A percentile compares a stretch with the other conserved stretches of the same genome.
phyloP scores from a whole-genome alignment of 30 jellyfish, hydroid and myxozoan genomes.

The Sanderia malayensis region DNA sequence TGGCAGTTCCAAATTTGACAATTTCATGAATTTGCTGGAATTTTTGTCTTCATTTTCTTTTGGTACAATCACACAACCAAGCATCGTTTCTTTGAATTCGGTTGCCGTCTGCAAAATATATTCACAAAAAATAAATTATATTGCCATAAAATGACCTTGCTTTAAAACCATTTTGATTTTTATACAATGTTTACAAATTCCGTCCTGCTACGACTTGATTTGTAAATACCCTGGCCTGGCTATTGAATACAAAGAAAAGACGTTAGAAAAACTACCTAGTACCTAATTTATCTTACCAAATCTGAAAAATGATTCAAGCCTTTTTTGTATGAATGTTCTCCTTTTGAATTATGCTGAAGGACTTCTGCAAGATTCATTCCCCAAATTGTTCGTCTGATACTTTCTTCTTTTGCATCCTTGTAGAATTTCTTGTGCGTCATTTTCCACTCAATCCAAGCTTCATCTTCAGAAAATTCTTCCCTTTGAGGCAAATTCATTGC shows the following conservation, averaged over 20 bases:
- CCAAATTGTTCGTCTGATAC: constrained; percentile 71
- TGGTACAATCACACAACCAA: constrained; percentile 86
- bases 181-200: not conserved
- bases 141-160: not conserved
- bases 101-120: constrained; percentile 52
- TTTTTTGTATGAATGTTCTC: constrained; percentile 51
- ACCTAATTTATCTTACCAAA: constrained; percentile 50
- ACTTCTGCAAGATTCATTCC: constrained; percentile 60
- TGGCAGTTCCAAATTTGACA: constrained; percentile 60
- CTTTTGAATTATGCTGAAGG: constrained; percentile 57
- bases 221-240: not conserved
- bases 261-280: not conserved
- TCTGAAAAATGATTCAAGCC: constrained; percentile 90
- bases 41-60: constrained; percentile 35
- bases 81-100: constrained; percentile 68
- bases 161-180: not conserved
- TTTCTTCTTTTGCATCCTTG: constrained; percentile 61
- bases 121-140: too few relatives aligned
- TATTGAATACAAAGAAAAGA: not conserved
- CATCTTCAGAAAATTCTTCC: constrained; percentile 51
- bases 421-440: constrained; percentile 68
- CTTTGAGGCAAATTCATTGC: constrained; percentile 37
- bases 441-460: constrained; percentile 89
- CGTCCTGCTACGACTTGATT: not conserved
- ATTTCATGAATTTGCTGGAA: constrained; percentile 47